Percentiles rank a stretch among this genome's conserved stretches.
Conservation (phyloP, 35 echinoderm and acorn worm species). For the Apostichopus californicus region DNA sequence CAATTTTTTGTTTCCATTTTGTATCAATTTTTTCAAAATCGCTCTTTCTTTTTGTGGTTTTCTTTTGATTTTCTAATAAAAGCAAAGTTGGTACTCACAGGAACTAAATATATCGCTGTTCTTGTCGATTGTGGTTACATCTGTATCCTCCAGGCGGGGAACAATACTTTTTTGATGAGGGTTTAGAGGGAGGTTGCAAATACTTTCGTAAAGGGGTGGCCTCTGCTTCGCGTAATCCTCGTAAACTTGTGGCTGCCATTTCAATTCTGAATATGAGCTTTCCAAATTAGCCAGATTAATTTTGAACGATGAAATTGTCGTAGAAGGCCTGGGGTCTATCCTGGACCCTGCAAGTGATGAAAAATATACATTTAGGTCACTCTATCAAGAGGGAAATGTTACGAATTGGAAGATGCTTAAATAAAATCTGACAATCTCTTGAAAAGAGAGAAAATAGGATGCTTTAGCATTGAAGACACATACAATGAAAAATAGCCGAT, state of each 20-base stretch:
- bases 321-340: conserved; percentile 45
- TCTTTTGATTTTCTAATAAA: too few species aligned
- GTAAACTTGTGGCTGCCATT: conserved; percentile 43
- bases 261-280: conserved; percentile 43
- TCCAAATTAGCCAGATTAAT: conserved; percentile 43
- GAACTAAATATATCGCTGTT: conserved; percentile 40
- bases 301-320: conserved; percentile 25
- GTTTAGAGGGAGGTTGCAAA: background rate
- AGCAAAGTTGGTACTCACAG: background rate
- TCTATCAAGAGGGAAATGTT: too few species aligned
- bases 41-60: too few species aligned
- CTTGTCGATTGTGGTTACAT: conserved; percentile 43
- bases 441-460: too few species aligned
- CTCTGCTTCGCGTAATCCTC: conserved; percentile 31
- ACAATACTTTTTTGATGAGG: background rate
- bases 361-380: too few species aligned
- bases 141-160: background rate
- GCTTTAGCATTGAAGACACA: too few species aligned
- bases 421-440: too few species aligned
- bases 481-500: too few species aligned
- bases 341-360: conserved; percentile 8
- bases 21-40: too few species aligned
- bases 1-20: too few species aligned
- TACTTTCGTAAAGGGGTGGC: conserved; percentile 32
- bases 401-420: too few species aligned